Conservation (phyloP, 2,113 vertebrate species). For the Malurus cyaneus region DNA sequence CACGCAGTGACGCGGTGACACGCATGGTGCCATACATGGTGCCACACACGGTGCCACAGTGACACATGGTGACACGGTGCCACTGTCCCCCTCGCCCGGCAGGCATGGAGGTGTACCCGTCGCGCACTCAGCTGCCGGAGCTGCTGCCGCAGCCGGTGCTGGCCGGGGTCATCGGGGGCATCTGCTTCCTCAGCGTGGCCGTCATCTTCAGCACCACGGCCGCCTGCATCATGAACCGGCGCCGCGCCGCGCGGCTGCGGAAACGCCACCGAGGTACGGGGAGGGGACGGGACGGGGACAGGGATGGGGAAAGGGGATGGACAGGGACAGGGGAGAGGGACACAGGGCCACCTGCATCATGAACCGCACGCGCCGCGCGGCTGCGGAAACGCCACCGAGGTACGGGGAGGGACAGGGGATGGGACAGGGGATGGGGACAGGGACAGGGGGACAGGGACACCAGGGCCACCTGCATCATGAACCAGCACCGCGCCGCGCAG, state of each 20-base stretch:
- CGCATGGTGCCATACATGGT: too few species aligned
- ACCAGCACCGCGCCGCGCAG: too few species aligned
- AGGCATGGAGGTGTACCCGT: constrained; percentile 92
- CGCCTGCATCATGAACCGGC: constrained; percentile 87
- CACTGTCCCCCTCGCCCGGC: neutral
- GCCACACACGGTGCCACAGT: too few species aligned
- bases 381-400: too few species aligned
- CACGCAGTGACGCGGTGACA: too few species aligned
- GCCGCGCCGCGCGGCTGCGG: constrained; percentile 64
- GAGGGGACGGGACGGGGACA: too few species aligned
- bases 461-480: too few species aligned
- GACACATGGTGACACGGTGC: accelerated
- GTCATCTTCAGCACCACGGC: constrained; percentile 86
- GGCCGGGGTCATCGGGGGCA: constrained; percentile 87
- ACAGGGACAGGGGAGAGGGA: neutral
- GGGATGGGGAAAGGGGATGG: too few species aligned
- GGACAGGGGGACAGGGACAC: too few species aligned
- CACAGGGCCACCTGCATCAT: neutral
- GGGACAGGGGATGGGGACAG: too few species aligned
- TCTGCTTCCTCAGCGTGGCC: constrained; percentile 89
- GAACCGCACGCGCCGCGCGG: too few species aligned
- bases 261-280: constrained; percentile 74
- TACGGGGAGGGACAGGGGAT: too few species aligned
- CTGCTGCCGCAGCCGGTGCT: constrained; percentile 86
- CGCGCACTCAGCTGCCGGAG: constrained; percentile 82